Evolutionary conservation across 2,113 vertebrate genomes (phyloP).

Genomic region (Sapajus apella): DNA sequence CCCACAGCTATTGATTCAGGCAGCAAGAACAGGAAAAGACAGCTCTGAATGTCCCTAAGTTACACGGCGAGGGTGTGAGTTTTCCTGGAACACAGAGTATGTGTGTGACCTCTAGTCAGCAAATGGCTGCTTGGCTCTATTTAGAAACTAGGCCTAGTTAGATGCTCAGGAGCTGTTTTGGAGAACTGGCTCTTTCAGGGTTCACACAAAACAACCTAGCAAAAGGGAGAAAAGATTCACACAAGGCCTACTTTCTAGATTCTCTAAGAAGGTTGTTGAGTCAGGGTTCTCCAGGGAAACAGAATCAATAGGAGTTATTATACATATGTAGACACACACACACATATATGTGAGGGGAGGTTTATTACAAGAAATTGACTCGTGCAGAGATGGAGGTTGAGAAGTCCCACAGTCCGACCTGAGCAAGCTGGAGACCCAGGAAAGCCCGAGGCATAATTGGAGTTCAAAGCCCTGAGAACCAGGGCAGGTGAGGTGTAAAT

Average conservation of each 20-base stretch:
- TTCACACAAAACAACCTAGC: rapidly evolving
- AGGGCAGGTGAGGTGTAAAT: background rate
- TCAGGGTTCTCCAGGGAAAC: background rate
- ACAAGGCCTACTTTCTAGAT: rapidly evolving
- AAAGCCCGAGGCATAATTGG: rapidly evolving
- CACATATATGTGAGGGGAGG: too few relatives aligned
- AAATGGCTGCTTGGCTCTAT: background rate
- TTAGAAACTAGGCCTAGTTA: background rate
- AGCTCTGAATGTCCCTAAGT: background rate
- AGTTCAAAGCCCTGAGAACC: too few relatives aligned
- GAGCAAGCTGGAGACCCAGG: background rate
- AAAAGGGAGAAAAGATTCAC: rapidly evolving
- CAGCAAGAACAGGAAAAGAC: background rate
- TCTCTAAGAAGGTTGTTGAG: background rate
- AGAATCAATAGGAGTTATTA: background rate
- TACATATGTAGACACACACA: too few relatives aligned
- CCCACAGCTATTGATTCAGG: too few relatives aligned
- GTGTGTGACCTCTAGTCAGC: background rate
- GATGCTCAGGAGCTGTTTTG: background rate
- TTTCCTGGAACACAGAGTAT: background rate
- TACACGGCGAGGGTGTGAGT: background rate
- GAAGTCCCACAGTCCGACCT: too few relatives aligned
- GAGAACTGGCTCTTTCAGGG: background rate
- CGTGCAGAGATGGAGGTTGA: background rate
- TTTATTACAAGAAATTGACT: too few relatives aligned